A percentile compares a stretch with the other conserved stretches of the same genome.
These are phyloP conservation scores for Tauraco hartlaubi DNA, from an alignment of 2,797 vertebrate species.

Conservation along the genomic window DNA sequence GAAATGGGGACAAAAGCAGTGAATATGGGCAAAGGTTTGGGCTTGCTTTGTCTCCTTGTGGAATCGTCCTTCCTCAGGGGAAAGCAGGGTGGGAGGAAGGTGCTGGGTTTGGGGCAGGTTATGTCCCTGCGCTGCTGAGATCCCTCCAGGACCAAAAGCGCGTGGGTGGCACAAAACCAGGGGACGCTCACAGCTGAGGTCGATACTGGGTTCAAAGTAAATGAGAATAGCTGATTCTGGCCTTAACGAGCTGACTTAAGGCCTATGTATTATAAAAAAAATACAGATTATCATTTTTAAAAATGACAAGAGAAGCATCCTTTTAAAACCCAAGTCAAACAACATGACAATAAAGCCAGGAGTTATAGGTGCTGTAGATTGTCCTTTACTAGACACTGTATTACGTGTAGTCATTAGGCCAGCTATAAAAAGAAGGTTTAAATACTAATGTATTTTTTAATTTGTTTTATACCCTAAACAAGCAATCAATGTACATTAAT, in stretches of 20 bases:
- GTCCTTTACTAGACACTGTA: constrained; percentile 73
- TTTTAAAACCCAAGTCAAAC: constrained; percentile 75
- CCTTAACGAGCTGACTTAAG: background rate
- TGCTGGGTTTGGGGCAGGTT: background rate
- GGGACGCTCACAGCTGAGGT: background rate
- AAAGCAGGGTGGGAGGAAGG: background rate
- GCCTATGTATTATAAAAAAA: constrained; percentile 17
- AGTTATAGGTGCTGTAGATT: constrained; percentile 71
- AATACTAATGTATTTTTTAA: constrained; percentile 85
- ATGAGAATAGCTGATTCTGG: background rate
- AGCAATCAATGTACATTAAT: constrained; percentile 94
- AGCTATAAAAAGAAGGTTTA: constrained; percentile 79
- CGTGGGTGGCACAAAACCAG: background rate
- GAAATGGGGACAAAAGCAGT: background rate
- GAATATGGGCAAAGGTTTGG: background rate
- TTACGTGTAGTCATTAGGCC: constrained; percentile 75
- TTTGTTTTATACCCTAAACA: constrained; percentile 91
- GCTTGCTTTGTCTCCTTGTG: background rate
- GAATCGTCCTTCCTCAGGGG: background rate
- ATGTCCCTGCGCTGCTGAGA: fast-evolving
- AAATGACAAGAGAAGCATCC: constrained; percentile 61
- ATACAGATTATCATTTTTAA: constrained; percentile 57
- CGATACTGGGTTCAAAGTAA: background rate
- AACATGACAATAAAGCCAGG: constrained; percentile 64
- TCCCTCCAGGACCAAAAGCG: fast-evolving